Evolutionary conservation across 2,888 invertebrate genomes (phyloP).

Genomic region (Scotopteryx bipunctaria): DNA sequence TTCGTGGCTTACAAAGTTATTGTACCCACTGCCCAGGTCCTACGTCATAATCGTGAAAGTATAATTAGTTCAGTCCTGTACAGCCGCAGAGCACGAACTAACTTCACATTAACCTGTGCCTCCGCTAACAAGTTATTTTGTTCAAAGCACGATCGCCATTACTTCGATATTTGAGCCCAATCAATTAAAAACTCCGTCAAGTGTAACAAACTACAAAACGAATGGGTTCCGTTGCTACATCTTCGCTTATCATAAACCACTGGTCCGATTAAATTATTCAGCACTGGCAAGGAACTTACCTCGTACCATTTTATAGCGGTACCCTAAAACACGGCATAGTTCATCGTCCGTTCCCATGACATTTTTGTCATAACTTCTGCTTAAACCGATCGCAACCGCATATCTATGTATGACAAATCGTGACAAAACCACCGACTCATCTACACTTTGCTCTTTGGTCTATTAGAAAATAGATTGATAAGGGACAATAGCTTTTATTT

Average conservation of each 20-base stretch:
- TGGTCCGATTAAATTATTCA: slow-evolving; percentile 23
- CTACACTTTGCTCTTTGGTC: slow-evolving; percentile 49
- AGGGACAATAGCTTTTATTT: slow-evolving; percentile 46
- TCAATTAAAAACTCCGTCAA: slow-evolving; percentile 51
- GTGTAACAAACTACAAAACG: slow-evolving; percentile 27
- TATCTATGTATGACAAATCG: slow-evolving; percentile 79
- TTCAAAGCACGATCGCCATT: slow-evolving; percentile 58
- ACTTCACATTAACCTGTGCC: slow-evolving; percentile 32
- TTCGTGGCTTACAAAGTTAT: slow-evolving; percentile 32
- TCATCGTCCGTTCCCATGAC: slow-evolving; percentile 69
- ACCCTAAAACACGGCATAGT: slow-evolving; percentile 44
- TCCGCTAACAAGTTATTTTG: slow-evolving; percentile 58
- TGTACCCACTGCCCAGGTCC: slow-evolving; percentile 5
- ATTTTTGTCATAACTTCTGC: slow-evolving; percentile 78
- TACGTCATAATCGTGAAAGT: slow-evolving; percentile 50
- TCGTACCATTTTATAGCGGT: slow-evolving; percentile 24
- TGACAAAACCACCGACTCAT: slow-evolving; percentile 81
- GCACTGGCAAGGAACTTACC: slow-evolving; percentile 15
- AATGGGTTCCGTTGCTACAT: slow-evolving; percentile 25
- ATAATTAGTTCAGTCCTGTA: slow-evolving; percentile 50
- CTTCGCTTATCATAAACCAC: slow-evolving; percentile 21
- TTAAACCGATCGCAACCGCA: slow-evolving; percentile 65
- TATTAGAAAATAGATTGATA: slow-evolving; percentile 11
- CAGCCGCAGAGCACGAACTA: slow-evolving; percentile 29
- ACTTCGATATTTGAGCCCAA: slow-evolving; percentile 49